A percentile compares a stretch with the other conserved stretches of the same genome.
Conservation (phyloP, 2,888 invertebrate genomes). For the Emmelina monodactyla region DNA sequence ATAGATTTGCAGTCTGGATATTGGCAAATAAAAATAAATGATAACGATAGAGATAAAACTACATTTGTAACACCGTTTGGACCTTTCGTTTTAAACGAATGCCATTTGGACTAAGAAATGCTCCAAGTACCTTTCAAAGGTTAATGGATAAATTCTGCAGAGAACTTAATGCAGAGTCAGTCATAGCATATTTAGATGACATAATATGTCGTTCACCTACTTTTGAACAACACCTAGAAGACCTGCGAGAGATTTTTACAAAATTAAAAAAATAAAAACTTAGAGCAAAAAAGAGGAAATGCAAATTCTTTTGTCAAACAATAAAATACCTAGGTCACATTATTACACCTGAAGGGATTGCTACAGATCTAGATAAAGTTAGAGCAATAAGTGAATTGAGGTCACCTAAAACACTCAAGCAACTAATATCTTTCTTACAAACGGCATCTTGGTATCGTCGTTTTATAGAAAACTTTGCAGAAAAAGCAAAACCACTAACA, state of each 20-base stretch:
- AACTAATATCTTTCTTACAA: slow-evolving; percentile 12
- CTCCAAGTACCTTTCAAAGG: slow-evolving; percentile 21
- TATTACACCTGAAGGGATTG: slow-evolving; percentile 12
- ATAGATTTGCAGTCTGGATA: slow-evolving; percentile 29
- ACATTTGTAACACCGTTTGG: slow-evolving; percentile 21
- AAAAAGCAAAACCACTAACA: slow-evolving; percentile 7
- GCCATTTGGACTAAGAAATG: slow-evolving; percentile 24
- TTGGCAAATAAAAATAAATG: slow-evolving; percentile 21
- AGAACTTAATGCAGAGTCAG: neutral
- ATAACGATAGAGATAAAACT: slow-evolving; percentile 19
- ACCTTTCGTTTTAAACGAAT: slow-evolving; percentile 20
- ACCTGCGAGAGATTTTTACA: slow-evolving; percentile 4
- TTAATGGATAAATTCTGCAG: slow-evolving; percentile 11
- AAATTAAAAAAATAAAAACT: slow-evolving; percentile 7
- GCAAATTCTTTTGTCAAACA: slow-evolving; percentile 8
- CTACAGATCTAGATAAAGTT: slow-evolving; percentile 12
- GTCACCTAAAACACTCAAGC: slow-evolving; percentile 11
- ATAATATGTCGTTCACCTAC: neutral
- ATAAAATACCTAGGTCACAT: slow-evolving; percentile 13
- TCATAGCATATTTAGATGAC: neutral
- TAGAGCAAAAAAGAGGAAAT: slow-evolving; percentile 11
- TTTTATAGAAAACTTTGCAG: slow-evolving; percentile 11
- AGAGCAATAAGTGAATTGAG: neutral
- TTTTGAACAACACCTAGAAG: slow-evolving; percentile 7
- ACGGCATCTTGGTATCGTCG: slow-evolving; percentile 11